phyloP scores from a whole-genome alignment of 2,797 vertebrate species.

The Epinephelus malabaricus region DNA sequence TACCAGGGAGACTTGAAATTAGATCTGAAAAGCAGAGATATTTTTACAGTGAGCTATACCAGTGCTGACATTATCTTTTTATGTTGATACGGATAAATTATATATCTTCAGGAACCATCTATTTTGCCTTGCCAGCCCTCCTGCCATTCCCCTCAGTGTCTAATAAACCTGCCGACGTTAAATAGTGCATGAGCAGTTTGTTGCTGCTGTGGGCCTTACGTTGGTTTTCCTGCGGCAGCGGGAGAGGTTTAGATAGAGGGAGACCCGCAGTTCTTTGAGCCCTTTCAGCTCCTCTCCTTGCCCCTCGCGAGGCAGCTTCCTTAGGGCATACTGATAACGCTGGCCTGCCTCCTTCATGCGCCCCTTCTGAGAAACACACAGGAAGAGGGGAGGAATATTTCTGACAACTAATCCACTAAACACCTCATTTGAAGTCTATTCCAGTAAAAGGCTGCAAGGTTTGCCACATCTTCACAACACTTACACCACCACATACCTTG shows the following conservation, averaged over 20 bases:
- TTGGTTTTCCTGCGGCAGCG: conserved; percentile 98
- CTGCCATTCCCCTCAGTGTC: conserved; percentile 40
- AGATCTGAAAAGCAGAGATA: conserved; percentile 52
- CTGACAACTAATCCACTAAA: neutral
- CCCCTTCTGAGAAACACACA: conserved; percentile 89
- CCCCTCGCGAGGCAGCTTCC: conserved; percentile 96
- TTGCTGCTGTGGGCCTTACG: conserved; percentile 83
- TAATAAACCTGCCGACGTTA: conserved; percentile 59
- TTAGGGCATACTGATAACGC: conserved; percentile 96
- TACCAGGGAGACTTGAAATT: conserved; percentile 44
- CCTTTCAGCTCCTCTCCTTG: conserved; percentile 95
- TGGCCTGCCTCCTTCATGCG: conserved; percentile 99
- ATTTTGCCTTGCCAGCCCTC: conserved; percentile 30
- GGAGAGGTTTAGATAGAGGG: conserved; percentile 95
- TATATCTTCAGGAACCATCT: conserved; percentile 55
- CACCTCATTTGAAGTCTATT: too few relatives aligned
- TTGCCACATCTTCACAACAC: neutral
- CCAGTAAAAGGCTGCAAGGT: too few relatives aligned
- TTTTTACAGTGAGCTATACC: conserved; percentile 43
- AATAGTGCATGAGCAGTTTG: conserved; percentile 67
- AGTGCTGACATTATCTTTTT: conserved; percentile 44
- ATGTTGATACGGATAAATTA: conserved; percentile 62
- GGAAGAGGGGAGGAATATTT: neutral
- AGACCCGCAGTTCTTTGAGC: conserved; percentile 94
- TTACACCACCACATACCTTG: conserved; percentile 86